Evolutionary conservation across 2,888 invertebrate species (phyloP).

Genomic region (Pherbina coryleti): DNA sequence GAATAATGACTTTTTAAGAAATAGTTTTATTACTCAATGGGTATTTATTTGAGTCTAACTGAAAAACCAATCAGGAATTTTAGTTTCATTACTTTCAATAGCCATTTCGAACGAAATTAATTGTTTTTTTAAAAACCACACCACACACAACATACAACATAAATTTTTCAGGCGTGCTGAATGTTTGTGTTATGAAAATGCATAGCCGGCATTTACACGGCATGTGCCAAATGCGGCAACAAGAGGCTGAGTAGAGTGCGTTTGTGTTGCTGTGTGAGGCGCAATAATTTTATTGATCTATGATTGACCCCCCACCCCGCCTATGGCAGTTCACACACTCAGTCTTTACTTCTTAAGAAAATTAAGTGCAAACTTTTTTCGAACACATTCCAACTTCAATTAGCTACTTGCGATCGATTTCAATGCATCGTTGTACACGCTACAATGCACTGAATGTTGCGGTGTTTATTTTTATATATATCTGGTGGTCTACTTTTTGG

Average conservation of each 20-base stretch:
- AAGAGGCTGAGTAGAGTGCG: neutral
- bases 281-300: constrained; percentile 27
- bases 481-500: neutral
- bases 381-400: constrained; percentile 25
- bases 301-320: neutral
- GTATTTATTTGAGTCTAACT: no score
- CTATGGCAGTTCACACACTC: neutral
- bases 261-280: no score
- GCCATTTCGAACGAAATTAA: no score
- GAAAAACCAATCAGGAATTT: no score
- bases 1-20: no score
- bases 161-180: neutral
- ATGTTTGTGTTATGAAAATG: neutral
- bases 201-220: constrained; percentile 12
- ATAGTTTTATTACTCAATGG: no score
- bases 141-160: constrained; percentile 4
- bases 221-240: neutral
- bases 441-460: neutral
- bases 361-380: constrained; percentile 25
- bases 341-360: neutral
- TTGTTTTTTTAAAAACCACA: no score
- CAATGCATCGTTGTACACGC: neutral
- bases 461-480: constrained; percentile 29
- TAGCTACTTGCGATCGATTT: constrained; percentile 10
- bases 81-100: no score